These are phyloP conservation scores for Nesidiocoris tenuis DNA, from an alignment of 2,888 invertebrate genomes.

Conservation along the genomic window DNA sequence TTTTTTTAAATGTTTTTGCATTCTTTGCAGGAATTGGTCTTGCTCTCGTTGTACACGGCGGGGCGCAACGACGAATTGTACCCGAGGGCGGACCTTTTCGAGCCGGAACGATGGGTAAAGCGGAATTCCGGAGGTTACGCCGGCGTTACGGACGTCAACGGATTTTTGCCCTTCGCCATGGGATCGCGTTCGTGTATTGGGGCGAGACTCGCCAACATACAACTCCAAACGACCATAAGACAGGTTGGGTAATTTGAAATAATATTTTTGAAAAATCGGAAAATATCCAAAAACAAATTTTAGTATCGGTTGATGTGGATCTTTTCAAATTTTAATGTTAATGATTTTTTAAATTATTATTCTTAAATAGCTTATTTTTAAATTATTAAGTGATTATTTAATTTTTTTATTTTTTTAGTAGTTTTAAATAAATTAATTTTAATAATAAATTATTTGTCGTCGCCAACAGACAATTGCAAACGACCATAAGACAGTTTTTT, in stretches of 20 bases:
- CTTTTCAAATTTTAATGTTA: too few relatives aligned
- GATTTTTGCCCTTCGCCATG: constrained; percentile 69
- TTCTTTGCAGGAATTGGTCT: constrained; percentile 68
- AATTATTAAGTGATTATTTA: too few relatives aligned
- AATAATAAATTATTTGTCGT: too few relatives aligned
- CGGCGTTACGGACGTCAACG: constrained; percentile 56
- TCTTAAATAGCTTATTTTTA: too few relatives aligned
- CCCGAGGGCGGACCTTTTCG: constrained; percentile 65
- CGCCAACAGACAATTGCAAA: too few relatives aligned
- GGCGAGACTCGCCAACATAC: constrained; percentile 73
- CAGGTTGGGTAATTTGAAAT: constrained; percentile 64
- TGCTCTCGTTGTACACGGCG: constrained; percentile 82
- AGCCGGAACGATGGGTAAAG: constrained; percentile 76
- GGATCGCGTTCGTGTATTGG: constrained; percentile 83
- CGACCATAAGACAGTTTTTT: too few relatives aligned
- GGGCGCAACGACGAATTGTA: constrained; percentile 73
- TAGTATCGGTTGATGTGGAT: too few relatives aligned
- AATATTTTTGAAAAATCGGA: too few relatives aligned
- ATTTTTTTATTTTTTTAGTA: too few relatives aligned
- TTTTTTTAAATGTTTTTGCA: neutral
- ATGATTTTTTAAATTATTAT: too few relatives aligned
- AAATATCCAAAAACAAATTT: too few relatives aligned
- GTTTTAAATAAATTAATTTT: too few relatives aligned
- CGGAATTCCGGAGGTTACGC: constrained; percentile 13
- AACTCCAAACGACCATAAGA: constrained; percentile 67